Evolutionary conservation across 92 coral and sea anemone genomes (phyloP).

Genomic region (Pocillopora grandis): DNA sequence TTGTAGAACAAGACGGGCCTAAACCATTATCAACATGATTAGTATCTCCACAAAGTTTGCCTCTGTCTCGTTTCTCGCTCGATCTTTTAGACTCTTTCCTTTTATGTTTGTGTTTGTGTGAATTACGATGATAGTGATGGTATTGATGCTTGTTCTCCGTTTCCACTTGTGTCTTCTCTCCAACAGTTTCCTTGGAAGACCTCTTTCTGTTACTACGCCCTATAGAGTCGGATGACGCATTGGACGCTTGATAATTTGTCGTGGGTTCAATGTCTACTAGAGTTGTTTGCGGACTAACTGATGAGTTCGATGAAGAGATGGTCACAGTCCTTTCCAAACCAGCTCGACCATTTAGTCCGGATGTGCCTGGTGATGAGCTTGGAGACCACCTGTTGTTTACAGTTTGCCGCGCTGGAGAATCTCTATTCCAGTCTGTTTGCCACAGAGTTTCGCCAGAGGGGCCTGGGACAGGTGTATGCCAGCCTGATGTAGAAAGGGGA

Average conservation of each 20-base stretch:
- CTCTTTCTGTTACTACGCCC: not conserved
- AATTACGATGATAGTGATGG: constrained; percentile 52
- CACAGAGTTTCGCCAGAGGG: constrained; percentile 29
- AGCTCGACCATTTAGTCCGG: constrained; percentile 16
- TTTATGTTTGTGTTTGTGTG: constrained; percentile 53
- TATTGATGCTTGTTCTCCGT: not conserved
- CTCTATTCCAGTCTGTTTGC: constrained; percentile 25
- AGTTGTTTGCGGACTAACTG: not conserved
- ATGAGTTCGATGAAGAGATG: not conserved
- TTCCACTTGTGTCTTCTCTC: not conserved
- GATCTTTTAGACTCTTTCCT: not conserved
- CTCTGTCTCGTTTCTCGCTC: not conserved
- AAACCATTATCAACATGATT: not conserved
- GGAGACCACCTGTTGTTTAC: constrained; percentile 62
- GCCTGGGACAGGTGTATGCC: constrained; percentile 74
- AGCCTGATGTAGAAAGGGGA: constrained; percentile 39
- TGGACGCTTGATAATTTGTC: not conserved
- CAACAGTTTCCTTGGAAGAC: not conserved
- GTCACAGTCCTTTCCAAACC: constrained; percentile 15
- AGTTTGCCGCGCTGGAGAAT: constrained; percentile 16
- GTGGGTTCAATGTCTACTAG: not conserved
- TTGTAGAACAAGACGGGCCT: not conserved
- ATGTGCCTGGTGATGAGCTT: constrained; percentile 28
- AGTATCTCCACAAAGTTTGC: not conserved
- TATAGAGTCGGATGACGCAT: not conserved